Evolutionary conservation across 2,797 vertebrate genomes (phyloP).

Genomic region (Loriculus beryllinus): DNA sequence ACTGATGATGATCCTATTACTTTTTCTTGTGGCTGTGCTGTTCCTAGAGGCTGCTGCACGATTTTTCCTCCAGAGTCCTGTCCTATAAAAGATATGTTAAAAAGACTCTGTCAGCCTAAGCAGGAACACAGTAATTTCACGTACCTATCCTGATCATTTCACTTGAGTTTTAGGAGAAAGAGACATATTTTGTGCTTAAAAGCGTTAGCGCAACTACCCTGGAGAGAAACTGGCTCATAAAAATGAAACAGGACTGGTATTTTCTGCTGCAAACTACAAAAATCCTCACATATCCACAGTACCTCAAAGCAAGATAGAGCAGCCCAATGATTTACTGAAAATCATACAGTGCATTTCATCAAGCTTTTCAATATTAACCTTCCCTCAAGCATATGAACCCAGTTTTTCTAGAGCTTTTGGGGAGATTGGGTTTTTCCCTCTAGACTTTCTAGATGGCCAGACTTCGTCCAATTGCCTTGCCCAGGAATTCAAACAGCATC

Average conservation of each 20-base stretch:
- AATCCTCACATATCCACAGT: neutral
- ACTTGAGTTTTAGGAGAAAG: neutral
- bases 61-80: slow-evolving; percentile 77
- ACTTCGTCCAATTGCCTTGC: neutral
- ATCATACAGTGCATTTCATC: neutral
- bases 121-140: neutral
- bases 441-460: neutral
- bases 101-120: neutral
- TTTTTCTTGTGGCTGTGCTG: slow-evolving; percentile 73
- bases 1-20: slow-evolving; percentile 63
- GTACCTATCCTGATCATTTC: neutral
- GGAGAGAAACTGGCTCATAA: neutral
- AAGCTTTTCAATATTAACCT: neutral
- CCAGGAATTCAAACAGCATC: neutral
- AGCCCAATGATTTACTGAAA: neutral
- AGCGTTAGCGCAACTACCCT: neutral
- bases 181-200: neutral
- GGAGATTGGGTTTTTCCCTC: neutral
- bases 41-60: slow-evolving; percentile 69
- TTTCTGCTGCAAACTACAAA: neutral
- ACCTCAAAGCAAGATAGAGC: neutral
- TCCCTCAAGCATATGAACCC: neutral
- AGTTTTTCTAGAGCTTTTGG: neutral
- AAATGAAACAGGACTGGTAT: neutral
- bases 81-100: slow-evolving; percentile 60